phyloP scores from a whole-genome alignment of 1,140 invertebrate species.

The Cydia amplana region DNA sequence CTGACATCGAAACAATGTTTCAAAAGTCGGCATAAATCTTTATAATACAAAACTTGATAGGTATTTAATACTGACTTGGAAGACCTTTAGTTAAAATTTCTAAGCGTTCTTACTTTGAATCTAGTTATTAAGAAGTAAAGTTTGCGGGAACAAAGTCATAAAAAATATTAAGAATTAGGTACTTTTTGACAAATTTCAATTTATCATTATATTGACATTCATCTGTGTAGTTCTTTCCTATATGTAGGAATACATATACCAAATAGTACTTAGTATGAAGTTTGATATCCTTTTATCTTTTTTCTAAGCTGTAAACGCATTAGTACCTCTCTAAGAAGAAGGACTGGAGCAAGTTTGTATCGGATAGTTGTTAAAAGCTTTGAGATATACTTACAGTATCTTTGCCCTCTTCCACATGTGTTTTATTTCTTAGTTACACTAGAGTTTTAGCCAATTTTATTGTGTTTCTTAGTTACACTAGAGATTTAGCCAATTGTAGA shows the following conservation, averaged over 20 bases:
- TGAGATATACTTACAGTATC: slow-evolving; percentile 14
- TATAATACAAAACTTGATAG: slow-evolving; percentile 11
- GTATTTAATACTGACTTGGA: neutral
- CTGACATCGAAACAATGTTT: slow-evolving; percentile 10
- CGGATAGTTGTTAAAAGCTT: slow-evolving; percentile 31
- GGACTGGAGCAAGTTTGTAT: slow-evolving; percentile 17
- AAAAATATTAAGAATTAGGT: neutral
- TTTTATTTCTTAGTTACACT: slow-evolving; percentile 2
- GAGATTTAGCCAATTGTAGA: neutral
- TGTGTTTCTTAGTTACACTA: neutral
- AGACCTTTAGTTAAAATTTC: neutral
- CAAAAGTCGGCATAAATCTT: slow-evolving; percentile 7
- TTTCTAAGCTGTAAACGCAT: slow-evolving; percentile 16
- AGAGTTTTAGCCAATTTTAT: neutral
- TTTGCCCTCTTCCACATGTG: slow-evolving; percentile 30
- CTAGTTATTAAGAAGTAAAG: slow-evolving; percentile 7
- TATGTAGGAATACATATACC: neutral
- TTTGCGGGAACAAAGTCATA: neutral
- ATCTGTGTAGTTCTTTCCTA: neutral
- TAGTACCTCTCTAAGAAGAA: slow-evolving; percentile 26
- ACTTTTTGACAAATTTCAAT: neutral
- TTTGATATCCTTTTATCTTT: slow-evolving; percentile 22
- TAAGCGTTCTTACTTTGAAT: neutral
- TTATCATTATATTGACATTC: too few species aligned
- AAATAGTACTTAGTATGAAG: neutral